Base-by-base conservation (phyloP, 2,797 vertebrate species). In the Lemur catta region DNA sequence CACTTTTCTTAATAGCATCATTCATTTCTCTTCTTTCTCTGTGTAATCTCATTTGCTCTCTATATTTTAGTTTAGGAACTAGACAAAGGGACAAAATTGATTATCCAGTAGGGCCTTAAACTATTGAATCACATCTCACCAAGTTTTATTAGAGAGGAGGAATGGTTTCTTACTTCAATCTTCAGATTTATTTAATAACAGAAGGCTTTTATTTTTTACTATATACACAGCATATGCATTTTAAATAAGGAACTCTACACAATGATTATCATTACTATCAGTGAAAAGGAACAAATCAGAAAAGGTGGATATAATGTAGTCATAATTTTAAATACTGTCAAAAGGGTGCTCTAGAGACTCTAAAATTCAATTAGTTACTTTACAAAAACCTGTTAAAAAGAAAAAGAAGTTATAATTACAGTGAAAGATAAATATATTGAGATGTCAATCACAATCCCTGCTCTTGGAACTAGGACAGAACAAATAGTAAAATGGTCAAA, bases 311-410 rank as follows among this genome's bases (percentile, higher is more conserved):
- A 76, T 50, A 85, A 87, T 55, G 6, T 13, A 89, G 52, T 86
- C 38, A 75, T 79, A 67, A 96, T 72, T 95, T 91, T 82, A 95
- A 95, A 89, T 79, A 91, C 86, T 35, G 52, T 93, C 76, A 91
- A 52, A 75, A 10, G 20, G 13, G 14, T 59, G 46, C 80, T 79
- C 72, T 18, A 93, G 59, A 94, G 89, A 95, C 22, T 84, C 52
- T 76, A 84, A 95, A 97, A 96, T 88, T 82, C 50, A 97, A 95
- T 95, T 93, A 97, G 74, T 95, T 50, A 93, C 52, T 94, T 87
- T 81, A 94, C 2, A 94, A 95, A 89, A 94, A 80, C 33, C n/a
- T 88, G 41, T 74, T 94, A 91, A 96, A 96, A 93, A 78, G 94
- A 57, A 84, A 94, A 91, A 84, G 30, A 67, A 86, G 26, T 89